Base-by-base conservation (phyloP, 2,888 invertebrate species). In the Eilema sororculum region DNA sequence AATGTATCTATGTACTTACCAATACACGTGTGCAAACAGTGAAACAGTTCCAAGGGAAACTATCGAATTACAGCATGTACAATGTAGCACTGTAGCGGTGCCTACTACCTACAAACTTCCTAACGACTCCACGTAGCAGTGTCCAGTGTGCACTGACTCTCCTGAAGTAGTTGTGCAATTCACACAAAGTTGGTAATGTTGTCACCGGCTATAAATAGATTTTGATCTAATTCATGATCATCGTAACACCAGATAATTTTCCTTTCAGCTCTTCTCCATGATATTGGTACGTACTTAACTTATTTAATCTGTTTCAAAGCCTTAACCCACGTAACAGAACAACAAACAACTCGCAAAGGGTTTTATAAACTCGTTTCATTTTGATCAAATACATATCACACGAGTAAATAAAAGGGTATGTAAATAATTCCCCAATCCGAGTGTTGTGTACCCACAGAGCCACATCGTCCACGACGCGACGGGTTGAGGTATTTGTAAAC, bases 361-460 rank as follows among this genome's bases (percentile, higher is more conserved):
- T 37, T 62, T 20, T 62, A 10, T 33, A 33, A 22, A 56, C 33
- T 33, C 57, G 28, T 65, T 65, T 57, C 13, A 65, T 33, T 30
- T 65, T 33, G 56, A 65, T 57, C 33, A 57, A 57, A 65, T 65
- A n/a, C n/a, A n/a, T n/a, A 57, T 33, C 4, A 16, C 20, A 22
- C 5, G 57, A 57, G 22, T 33, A 33, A 57, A 65, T 57, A 65
- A 22, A 28, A 58, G 52, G n/a, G n/a, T n/a, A 24, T 16, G 65
- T 41, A 46, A 63, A 63, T 63, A 46, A 28, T 63, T 46, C 20
- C 28, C 41, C 16, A 20, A 46, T 25, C 13, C 22, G 52, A 52
- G 52, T 52, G n/a, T 52, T 52, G 52, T 52, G 52, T 46, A 37
- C 12, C 33, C 33, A 37, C 33, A 37, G 33, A 20, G 20, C 46